Conservation (phyloP, 2,888 invertebrate species). For the Gymnosoma rotundatum region DNA sequence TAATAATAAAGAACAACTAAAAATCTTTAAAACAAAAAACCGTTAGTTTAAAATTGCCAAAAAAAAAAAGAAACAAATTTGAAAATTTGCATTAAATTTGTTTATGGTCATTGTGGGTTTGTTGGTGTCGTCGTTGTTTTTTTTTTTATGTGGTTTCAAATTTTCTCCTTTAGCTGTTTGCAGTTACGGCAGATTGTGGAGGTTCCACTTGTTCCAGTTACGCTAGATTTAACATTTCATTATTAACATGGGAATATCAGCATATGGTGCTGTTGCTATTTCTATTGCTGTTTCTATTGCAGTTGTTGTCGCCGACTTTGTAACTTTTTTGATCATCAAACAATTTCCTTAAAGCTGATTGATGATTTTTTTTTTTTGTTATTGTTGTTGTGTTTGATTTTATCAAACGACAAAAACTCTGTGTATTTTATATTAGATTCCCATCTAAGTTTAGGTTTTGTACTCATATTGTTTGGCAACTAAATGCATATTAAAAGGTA, state of each 20-base stretch:
- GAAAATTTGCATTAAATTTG: slow-evolving; percentile 71
- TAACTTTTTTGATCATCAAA: slow-evolving; percentile 27
- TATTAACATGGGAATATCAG: slow-evolving; percentile 68
- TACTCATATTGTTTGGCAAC: slow-evolving; percentile 43
- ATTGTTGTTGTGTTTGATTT: slow-evolving; percentile 24
- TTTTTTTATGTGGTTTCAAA: not conserved
- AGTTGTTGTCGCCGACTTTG: slow-evolving; percentile 35
- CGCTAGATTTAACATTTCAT: slow-evolving; percentile 71
- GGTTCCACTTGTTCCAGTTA: slow-evolving; percentile 72
- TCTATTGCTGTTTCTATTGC: slow-evolving; percentile 7
- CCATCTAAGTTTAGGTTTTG: slow-evolving; percentile 40
- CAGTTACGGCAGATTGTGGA: slow-evolving; percentile 68
- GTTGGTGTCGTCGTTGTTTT: slow-evolving; percentile 27
- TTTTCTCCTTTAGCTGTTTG: slow-evolving; percentile 66
- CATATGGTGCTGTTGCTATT: slow-evolving; percentile 53
- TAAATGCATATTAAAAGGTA: slow-evolving; percentile 52
- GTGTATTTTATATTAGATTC: slow-evolving; percentile 53
- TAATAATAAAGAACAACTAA: not conserved
- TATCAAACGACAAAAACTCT: slow-evolving; percentile 49
- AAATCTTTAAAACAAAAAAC: slow-evolving; percentile 37
- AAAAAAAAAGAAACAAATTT: not conserved
- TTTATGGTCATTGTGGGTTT: slow-evolving; percentile 68
- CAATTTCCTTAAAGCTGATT: slow-evolving; percentile 58
- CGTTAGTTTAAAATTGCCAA: slow-evolving; percentile 36
- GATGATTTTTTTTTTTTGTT: slow-evolving; percentile 23